Evolutionary conservation across 2,888 invertebrate genomes (phyloP).

Genomic region (Bibio marci): DNA sequence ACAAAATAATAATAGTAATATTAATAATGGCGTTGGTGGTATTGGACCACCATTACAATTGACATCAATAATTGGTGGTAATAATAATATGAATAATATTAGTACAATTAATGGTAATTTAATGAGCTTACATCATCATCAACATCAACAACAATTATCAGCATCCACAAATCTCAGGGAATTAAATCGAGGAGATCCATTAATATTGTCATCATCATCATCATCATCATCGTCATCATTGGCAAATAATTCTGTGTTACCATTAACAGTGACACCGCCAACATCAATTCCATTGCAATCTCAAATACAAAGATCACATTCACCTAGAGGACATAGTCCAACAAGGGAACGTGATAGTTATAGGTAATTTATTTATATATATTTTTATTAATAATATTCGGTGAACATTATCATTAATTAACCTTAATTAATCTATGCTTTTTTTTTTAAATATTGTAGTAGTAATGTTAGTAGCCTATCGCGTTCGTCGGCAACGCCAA

Average conservation of each 20-base stretch:
- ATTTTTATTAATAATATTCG: not conserved
- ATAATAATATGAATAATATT: not conserved
- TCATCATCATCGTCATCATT: not conserved
- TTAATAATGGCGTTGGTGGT: not conserved
- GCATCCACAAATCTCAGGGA: too few relatives aligned
- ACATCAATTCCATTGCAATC: conserved; percentile 11
- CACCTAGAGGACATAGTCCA: conserved; percentile 62
- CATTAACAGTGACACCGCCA: conserved; percentile 7
- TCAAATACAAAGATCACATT: conserved; percentile 42
- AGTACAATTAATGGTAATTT: too few relatives aligned
- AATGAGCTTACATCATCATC: conserved; percentile 5
- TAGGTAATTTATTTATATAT: conserved; percentile 38
- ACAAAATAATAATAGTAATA: conserved; percentile 5
- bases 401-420: not conserved
- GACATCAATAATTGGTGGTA: conserved; percentile 6
- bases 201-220: not conserved
- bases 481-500: conserved; percentile 36
- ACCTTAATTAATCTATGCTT: not conserved
- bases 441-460: conserved; percentile 27
- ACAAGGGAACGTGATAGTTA: conserved; percentile 69
- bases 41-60: conserved; percentile 2
- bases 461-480: conserved; percentile 75
- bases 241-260: not conserved
- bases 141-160: too few relatives aligned
- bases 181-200: too few relatives aligned